These are phyloP conservation scores for Leptobrachium leishanense DNA, from an alignment of 2,113 vertebrate species.

Conservation along the genomic window DNA sequence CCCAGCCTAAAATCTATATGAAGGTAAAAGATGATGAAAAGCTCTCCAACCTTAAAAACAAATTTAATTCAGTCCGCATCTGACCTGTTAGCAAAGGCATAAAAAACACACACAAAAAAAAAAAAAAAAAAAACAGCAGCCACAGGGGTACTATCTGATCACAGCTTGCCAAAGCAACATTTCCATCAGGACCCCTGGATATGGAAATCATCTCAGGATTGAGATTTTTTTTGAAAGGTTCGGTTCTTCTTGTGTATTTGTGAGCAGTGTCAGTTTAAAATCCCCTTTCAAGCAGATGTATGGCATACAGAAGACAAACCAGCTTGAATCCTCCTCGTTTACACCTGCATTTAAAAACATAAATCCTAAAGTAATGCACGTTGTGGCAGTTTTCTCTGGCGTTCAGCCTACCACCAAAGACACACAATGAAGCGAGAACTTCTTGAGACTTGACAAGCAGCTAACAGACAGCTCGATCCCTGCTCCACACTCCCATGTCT, in stretches of 20 bases:
- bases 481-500: constrained; percentile 7
- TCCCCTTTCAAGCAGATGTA: neutral
- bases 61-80: neutral
- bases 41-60: constrained; percentile 20
- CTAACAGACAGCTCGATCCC: constrained; percentile 24
- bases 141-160: constrained; percentile 1
- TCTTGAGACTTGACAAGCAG: constrained; percentile 25
- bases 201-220: neutral
- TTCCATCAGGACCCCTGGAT: neutral
- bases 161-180: constrained; percentile 15
- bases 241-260: neutral
- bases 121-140: neutral
- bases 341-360: constrained; percentile 8
- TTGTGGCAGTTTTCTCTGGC: constrained; percentile 28
- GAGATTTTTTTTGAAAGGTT: neutral
- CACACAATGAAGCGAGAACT: neutral
- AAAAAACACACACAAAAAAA: too few relatives aligned
- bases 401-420: neutral
- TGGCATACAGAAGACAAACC: neutral
- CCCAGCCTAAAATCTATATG: constrained; percentile 8
- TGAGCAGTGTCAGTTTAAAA: constrained; percentile 1
- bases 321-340: constrained; percentile 5
- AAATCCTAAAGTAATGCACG: constrained; percentile 21
- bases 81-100: neutral
- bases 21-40: constrained; percentile 17